Conservation (phyloP, 2,888 invertebrate genomes). For the Oasisia sp. region DNA sequence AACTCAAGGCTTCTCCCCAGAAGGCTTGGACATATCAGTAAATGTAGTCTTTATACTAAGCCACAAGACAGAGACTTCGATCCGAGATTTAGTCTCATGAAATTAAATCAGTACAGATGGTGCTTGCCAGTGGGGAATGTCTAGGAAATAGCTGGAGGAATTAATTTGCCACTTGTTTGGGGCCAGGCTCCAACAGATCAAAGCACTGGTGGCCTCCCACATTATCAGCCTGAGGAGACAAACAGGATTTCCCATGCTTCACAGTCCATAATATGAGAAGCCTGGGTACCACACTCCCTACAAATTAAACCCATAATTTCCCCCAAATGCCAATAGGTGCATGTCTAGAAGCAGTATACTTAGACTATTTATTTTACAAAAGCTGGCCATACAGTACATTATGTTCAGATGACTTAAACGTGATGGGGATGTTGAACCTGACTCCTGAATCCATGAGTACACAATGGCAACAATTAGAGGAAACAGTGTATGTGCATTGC, state of each 20-base stretch:
- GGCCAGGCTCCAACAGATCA: background rate
- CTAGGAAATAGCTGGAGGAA: background rate
- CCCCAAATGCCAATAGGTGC: background rate
- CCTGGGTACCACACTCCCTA: background rate
- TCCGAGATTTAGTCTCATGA: background rate
- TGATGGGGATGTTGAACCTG: too few species aligned
- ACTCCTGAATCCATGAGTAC: too few species aligned
- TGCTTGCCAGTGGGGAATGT: background rate
- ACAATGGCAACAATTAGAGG: background rate
- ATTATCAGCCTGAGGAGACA: background rate
- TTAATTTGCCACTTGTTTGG: background rate
- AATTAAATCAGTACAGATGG: background rate
- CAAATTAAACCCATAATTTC: background rate
- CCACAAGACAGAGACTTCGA: background rate
- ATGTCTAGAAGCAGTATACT: too few species aligned
- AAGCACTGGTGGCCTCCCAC: background rate
- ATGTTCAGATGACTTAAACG: too few species aligned
- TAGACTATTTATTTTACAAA: too few species aligned
- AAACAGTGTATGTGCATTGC: background rate
- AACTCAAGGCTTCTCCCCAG: background rate
- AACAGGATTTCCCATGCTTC: background rate
- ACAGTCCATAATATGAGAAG: too few species aligned
- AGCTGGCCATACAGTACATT: too few species aligned
- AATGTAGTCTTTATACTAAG: background rate
- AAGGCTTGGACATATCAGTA: background rate